phyloP scores from a whole-genome alignment of 2,797 vertebrate species.

The Crenuchus spilurus region DNA sequence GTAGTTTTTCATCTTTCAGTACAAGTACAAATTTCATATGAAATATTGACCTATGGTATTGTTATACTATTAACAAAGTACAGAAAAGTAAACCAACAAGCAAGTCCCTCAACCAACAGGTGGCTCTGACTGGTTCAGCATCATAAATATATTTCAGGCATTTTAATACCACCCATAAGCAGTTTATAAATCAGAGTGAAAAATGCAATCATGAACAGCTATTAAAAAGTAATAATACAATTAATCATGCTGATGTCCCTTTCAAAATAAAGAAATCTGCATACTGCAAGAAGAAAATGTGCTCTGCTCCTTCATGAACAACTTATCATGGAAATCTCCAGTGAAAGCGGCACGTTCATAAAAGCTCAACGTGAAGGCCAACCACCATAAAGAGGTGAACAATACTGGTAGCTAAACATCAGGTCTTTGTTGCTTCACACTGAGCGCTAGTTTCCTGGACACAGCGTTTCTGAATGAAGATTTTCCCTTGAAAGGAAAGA shows the following conservation, averaged over 20 bases:
- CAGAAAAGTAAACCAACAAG: neutral
- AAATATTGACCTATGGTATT: neutral
- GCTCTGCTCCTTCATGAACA: neutral
- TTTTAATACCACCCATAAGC: neutral
- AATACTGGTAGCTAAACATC: no score
- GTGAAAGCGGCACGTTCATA: no score
- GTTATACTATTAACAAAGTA: neutral
- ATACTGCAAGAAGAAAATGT: neutral
- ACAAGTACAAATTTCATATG: neutral
- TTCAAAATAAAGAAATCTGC: neutral
- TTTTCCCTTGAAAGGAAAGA: no score
- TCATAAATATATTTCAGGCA: neutral
- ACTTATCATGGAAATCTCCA: neutral
- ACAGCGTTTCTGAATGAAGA: no score
- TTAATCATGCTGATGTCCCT: neutral
- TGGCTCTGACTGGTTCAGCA: neutral
- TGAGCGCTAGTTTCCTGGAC: no score
- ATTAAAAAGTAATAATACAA: slow-evolving; percentile 4
- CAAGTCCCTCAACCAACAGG: neutral
- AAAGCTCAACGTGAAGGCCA: no score
- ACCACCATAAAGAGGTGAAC: no score
- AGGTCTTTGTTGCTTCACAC: no score
- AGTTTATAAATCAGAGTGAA: slow-evolving; percentile 1
- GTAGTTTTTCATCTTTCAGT: neutral
- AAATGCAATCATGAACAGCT: slow-evolving; percentile 7